Evolutionary conservation across 2,797 vertebrate species (phyloP).

Genomic region (Parambassis ranga): DNA sequence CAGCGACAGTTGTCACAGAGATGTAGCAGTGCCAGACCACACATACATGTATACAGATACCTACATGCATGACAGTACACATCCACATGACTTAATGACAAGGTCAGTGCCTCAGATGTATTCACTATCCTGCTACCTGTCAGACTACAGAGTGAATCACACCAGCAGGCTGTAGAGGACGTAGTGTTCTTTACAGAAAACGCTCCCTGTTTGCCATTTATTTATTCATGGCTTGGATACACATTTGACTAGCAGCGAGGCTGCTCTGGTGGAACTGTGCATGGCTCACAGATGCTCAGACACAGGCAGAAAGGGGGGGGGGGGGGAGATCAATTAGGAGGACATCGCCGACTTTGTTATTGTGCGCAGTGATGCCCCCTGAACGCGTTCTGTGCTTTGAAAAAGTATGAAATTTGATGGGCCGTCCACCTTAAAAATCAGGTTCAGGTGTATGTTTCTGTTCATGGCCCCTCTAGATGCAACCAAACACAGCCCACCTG

Average conservation of each 20-base stretch:
- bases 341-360: background rate
- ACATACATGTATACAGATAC: background rate
- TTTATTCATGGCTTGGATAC: background rate
- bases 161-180: constrained; percentile 19
- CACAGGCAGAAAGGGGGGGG: no score
- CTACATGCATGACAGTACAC: background rate
- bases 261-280: background rate
- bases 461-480: background rate
- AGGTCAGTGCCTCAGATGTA: constrained; percentile 23
- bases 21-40: background rate
- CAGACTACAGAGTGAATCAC: constrained; percentile 6
- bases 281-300: background rate
- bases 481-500: background rate
- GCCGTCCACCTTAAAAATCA: background rate
- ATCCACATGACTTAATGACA: constrained; percentile 13
- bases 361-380: background rate
- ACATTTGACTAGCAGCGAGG: background rate
- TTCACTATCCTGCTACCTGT: constrained; percentile 9
- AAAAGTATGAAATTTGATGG: no score
- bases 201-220: constrained; percentile 7
- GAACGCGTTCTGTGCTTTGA: no score
- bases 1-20: constrained; percentile 21
- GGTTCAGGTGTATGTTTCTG: background rate
- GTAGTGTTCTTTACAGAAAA: background rate
- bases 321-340: constrained; percentile 3